Evolutionary conservation across 2,888 invertebrate genomes (phyloP).

Genomic region (Trachelus troglodyta): DNA sequence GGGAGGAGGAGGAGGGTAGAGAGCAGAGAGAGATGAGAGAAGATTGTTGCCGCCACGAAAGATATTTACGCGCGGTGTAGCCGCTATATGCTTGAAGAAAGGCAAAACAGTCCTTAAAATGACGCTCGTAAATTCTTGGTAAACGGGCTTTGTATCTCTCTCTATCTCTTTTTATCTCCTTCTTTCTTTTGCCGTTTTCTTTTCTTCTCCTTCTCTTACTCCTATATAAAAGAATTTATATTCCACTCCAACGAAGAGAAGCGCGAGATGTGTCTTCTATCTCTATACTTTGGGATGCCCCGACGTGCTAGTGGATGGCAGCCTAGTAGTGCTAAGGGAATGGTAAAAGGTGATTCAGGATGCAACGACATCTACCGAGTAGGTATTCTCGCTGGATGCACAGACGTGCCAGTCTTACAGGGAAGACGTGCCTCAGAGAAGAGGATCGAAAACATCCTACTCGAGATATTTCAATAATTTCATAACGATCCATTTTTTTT

Average conservation of each 20-base stretch:
- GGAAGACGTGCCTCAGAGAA: not conserved
- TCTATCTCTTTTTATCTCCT: not conserved
- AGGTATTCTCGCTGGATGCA: not conserved
- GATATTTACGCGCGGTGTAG: slow-evolving; percentile 34
- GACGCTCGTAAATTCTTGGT: slow-evolving; percentile 45
- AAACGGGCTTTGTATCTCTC: slow-evolving; percentile 30
- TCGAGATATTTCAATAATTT: not conserved
- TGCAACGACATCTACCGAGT: not conserved
- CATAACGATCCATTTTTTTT: not conserved
- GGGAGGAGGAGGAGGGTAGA: slow-evolving; percentile 8
- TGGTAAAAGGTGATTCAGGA: not conserved
- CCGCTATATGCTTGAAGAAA: slow-evolving; percentile 42
- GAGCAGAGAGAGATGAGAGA: slow-evolving; percentile 3
- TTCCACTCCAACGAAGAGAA: not conserved
- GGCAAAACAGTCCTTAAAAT: slow-evolving; percentile 48
- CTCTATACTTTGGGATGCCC: not conserved
- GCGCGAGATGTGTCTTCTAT: not conserved
- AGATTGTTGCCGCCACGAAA: slow-evolving; percentile 12
- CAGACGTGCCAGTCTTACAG: not conserved
- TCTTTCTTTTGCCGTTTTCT: not conserved
- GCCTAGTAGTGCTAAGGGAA: not conserved
- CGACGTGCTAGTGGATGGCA: not conserved
- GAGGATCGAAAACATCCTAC: not conserved
- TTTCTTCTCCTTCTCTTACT: not conserved
- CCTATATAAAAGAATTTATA: slow-evolving; percentile 37